A percentile compares a stretch with the other conserved stretches of the same genome.
Conservation (phyloP, 2,797 vertebrate genomes). For the Alectoris magna region DNA sequence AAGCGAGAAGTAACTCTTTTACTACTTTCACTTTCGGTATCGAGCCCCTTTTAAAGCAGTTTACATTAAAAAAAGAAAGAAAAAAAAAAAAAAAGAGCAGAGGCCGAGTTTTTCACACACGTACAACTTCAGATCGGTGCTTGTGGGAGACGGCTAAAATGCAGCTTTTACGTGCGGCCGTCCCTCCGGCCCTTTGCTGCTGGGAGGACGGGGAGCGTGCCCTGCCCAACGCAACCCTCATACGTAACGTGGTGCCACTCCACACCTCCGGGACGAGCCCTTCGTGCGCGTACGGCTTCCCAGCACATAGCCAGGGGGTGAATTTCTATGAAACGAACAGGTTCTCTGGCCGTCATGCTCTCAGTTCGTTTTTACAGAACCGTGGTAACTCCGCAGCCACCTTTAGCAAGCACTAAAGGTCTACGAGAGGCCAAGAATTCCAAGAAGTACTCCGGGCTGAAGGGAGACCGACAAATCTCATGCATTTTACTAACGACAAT, state of each 20-base stretch:
- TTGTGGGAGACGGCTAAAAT: background rate
- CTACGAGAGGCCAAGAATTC: background rate
- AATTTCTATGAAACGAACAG: background rate
- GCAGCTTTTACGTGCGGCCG: rapidly evolving
- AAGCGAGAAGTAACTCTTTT: rapidly evolving
- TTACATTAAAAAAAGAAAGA: background rate
- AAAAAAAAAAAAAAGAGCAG: background rate
- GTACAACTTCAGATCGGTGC: background rate
- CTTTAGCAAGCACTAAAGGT: background rate
- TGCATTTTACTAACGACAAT: background rate
- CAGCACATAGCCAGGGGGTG: background rate
- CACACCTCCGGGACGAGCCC: background rate
- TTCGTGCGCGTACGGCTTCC: background rate
- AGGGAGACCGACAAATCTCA: background rate
- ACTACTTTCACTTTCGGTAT: background rate
- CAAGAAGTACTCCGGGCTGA: background rate
- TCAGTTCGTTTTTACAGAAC: background rate
- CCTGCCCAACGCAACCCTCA: background rate
- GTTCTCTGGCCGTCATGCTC: background rate
- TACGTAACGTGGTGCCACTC: no score
- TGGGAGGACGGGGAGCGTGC: background rate
- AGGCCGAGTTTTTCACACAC: background rate
- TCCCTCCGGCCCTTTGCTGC: background rate
- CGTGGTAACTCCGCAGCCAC: background rate
- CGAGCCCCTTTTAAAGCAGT: background rate